Base-by-base conservation (phyloP, 1,140 invertebrate genomes). In the Drosophila triauraria region DNA sequence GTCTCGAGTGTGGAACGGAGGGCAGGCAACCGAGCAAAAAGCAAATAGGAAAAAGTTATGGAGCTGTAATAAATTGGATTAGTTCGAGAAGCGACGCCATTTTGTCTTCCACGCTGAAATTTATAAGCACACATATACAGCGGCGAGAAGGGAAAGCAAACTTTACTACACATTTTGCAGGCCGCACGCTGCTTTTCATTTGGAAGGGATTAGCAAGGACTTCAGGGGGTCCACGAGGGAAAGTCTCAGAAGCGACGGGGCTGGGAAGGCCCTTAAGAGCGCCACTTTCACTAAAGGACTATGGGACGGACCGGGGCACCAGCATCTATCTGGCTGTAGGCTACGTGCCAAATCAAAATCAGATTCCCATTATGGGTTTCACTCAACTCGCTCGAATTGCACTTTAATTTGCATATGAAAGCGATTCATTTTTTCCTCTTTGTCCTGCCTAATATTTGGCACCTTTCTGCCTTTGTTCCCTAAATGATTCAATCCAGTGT, bases 1-100 rank as follows among this genome's bases (percentile, higher is more conserved):
- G 72, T 75, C 48, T 82, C 54, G 63, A 83, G 78, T 75, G 68
- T 69, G 54, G 58, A 40, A 23, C 38, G 42, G 54, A 44, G 59
- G 40, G 30, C 46, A 30, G 15, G 30, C 46, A 12, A 20, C 32
- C 38, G 35, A 32, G 51, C 48, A 58, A 69, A 81, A 91, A 70
- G 81, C 80, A 91, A 91, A 88, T 91, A 75, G 69, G 82, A 75
- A 86, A 88, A 91, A 91, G 85, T 91, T 91, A 91, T 91, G 90
- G 82, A 91, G 90, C 90, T 90, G 90, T 90, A 91, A 91, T 91
- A 91, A 91, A 91, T 91, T 91, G 90, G 90, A 91, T 91, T 91
- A 91, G 90, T 91, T 91, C 90, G 80, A 91, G 90, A 86, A 78
- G 69, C 61, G 84, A 68, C 88, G 90, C 90, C 90, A 91, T 91